Base-by-base conservation (phyloP, 2,113 vertebrate species). In the Panthera tigris region DNA sequence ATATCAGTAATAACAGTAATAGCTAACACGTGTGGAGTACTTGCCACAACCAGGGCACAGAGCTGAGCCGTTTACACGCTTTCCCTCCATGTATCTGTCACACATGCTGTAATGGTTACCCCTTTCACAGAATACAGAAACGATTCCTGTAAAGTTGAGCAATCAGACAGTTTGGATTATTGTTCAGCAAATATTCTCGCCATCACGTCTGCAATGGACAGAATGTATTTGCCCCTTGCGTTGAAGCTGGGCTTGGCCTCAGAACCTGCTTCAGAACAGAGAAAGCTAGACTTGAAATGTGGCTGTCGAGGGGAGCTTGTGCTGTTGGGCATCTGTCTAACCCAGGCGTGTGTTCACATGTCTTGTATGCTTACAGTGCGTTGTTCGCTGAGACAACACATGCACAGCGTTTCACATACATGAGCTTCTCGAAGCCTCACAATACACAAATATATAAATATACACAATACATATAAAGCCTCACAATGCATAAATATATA, bases 301-400 rank as follows among this genome's bases (percentile, higher is more conserved):
- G 74, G 12, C 61, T 71, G 21, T 76, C 45, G 16, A 15, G 15
- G 21, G 25, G 31, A 86, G 1, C n/a, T 41, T 25, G 41, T 84
- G 52, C 14, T 69, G 2, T 80, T 39, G 52, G 39, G 33, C 27
- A 23, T 7, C 39, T 39, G 80, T 87, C 52, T 25, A 31, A 33
- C 9, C 50, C 21, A 82, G 31, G 7, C 0, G 1, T 29, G 7
- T 25, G 11, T 15, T 33, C 18, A 0, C 7, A 2, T 7, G 16
- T 65, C 66, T 19, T 12, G 7, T 5, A 10, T 18, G 36, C 52
- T 48, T 33, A 33, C 74, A 14, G 0, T 3, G 8, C 15, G 18
- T 7, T 1, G 0, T 3, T 31, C 23, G 1, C 33, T 8, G 45
- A 83, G 29, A 15, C 0, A 11, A 29, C 10, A 1, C 39, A 12